Evolutionary conservation across 1,140 invertebrate genomes (phyloP).

Genomic region (Scaptomyza pallida): DNA sequence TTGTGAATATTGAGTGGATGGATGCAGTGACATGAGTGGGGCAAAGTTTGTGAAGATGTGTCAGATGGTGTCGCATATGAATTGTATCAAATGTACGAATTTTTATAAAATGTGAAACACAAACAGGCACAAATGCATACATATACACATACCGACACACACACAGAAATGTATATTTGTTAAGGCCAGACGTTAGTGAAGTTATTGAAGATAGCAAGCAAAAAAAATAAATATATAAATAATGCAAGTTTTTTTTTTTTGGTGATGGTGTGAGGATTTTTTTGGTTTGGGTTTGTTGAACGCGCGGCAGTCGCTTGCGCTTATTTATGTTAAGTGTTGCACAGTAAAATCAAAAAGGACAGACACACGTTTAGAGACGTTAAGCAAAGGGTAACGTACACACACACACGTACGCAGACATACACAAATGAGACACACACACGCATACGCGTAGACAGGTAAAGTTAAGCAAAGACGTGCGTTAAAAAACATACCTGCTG

Average conservation of each 20-base stretch:
- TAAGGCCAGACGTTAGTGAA: slow-evolving; percentile 43
- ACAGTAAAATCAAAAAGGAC: slow-evolving; percentile 56
- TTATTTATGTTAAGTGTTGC: slow-evolving; percentile 42
- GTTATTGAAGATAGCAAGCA: slow-evolving; percentile 42
- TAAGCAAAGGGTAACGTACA: slow-evolving; percentile 23
- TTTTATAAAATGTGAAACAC: slow-evolving; percentile 46
- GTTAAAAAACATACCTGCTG: slow-evolving; percentile 76
- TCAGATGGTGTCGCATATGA: slow-evolving; percentile 41
- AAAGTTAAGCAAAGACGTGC: slow-evolving; percentile 57
- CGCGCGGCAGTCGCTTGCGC: slow-evolving; percentile 35
- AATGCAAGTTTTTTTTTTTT: slow-evolving; percentile 30
- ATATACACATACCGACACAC: slow-evolving; percentile 9
- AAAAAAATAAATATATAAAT: slow-evolving; percentile 40
- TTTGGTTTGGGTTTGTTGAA: slow-evolving; percentile 36
- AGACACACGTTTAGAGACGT: slow-evolving; percentile 45
- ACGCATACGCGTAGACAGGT: background rate
- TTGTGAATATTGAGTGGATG: slow-evolving; percentile 31
- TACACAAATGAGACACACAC: background rate
- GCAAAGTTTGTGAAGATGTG: slow-evolving; percentile 25
- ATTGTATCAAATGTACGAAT: slow-evolving; percentile 29
- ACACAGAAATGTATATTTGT: slow-evolving; percentile 13
- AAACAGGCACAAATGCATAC: slow-evolving; percentile 29
- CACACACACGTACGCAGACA: slow-evolving; percentile 26
- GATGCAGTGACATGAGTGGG: no score
- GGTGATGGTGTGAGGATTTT: slow-evolving; percentile 3